Evolutionary conservation across 2,888 invertebrate genomes (phyloP), one percentile per base, ranked within the genome.

Genomic region (Dermolepida albohirtum): DNA sequence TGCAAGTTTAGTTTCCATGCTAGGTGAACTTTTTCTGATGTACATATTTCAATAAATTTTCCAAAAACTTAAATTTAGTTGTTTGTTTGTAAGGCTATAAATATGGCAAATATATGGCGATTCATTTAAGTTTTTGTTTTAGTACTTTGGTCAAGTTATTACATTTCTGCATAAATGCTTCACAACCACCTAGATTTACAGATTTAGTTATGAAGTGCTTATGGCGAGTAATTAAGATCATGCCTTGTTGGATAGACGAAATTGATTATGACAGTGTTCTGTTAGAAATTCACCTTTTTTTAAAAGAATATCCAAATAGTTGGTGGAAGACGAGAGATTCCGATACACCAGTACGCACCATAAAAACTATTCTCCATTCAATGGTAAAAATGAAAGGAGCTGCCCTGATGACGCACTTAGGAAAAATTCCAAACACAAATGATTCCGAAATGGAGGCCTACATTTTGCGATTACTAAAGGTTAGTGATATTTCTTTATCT

Each of bases 311-410:
- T 80, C 97, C 97, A 1, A 90, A 92, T 69, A 85, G 88, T 62
- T 92, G 93, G 85, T 97, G 97, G 96, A 94, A 93, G 81, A 90
- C 89, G 75, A 89, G 92, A 74, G 88, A 91, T 0, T 88, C 89
- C 17, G 97, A 97, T 80, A 94, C 94, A n/a, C 97, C 96, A 0
- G 84, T 93, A 75, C 87, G 93, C 78, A 98, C 98, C 11, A 90
- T 98, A 55, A 97, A 97, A 85, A 98, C 98, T 0, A 89, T 98
- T 73, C 88, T 98, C 64, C 96, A 97, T 82, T 92, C 95, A 64
- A 90, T 96, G 86, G 94, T 94, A 67, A 94, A 95, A 84, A 89
- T 93, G 74, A 94, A 95, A 81, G 96, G 96, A 2, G 89, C 90
- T 66, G 89, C 91, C 63, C 92, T 96, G 74, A 88, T 94, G 74